Evolutionary conservation across 2,888 invertebrate species (phyloP), one percentile per base, ranked within the genome.

Genomic region (Acrocyrtus sp.): DNA sequence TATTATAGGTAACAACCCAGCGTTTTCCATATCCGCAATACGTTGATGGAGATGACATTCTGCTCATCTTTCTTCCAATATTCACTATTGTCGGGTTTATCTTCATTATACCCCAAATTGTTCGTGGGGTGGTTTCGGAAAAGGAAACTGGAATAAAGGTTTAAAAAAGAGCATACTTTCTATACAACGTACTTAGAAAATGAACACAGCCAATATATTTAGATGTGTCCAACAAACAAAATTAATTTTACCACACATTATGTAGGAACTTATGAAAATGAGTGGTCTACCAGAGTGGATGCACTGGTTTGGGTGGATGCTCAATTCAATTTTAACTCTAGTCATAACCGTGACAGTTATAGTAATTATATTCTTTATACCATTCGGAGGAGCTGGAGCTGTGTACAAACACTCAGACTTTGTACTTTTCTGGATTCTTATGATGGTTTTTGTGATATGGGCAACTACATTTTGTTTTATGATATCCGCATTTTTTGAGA

Each of bases 61-160:
- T n/a, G n/a, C n/a, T n/a, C n/a, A n/a, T n/a, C n/a, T n/a, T n/a
- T n/a, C n/a, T n/a, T n/a, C n/a, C n/a, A n/a, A n/a, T n/a, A n/a
- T n/a, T n/a, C n/a, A n/a, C n/a, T n/a, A n/a, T n/a, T n/a, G n/a
- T 86, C 75, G 85, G 85, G 77, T 88, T 86, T 74, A 73, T 87
- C 34, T 85, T 88, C 56, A 82, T 86, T 3, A 88, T 88, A 81
- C 86, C 88, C 15, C 85, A 79, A n/a, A 85, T 88, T 57, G 78
- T 88, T 45, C 86, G 87, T 75, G 85, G 87, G 45, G 84, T 88
- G 54, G 88, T 89, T 1, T 88, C 88, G 82, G 90, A 90, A 81
- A 89, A 89, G 80, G 85, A 86, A 78, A 85, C 87, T 66, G 89
- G 89, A 50, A 86, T 88, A 21, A 88, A 87, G 83, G 88, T 88